phyloP scores from a whole-genome alignment of 2,888 invertebrate species.

The Galerucella pusilla region DNA sequence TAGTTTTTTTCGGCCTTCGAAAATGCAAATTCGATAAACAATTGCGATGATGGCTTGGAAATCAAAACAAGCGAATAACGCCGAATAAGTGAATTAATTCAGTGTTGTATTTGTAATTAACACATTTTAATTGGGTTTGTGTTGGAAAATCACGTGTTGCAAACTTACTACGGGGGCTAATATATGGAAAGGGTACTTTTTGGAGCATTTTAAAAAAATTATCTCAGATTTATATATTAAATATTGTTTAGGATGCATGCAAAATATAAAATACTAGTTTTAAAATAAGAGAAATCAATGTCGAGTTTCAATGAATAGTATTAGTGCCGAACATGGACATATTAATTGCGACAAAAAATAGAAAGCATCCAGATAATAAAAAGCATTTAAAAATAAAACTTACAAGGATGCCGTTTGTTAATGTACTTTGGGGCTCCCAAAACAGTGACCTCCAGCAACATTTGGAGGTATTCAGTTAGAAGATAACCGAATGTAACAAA shows the following conservation, averaged over 20 bases:
- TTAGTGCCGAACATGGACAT: no score
- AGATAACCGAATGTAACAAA: no score
- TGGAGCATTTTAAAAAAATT: not conserved
- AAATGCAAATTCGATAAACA: constrained; percentile 33
- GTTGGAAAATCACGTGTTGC: constrained; percentile 13
- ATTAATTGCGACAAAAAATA: no score
- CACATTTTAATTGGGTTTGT: constrained; percentile 13
- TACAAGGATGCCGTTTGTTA: no score
- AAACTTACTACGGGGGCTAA: not conserved
- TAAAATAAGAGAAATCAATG: no score
- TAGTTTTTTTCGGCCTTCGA: constrained; percentile 35
- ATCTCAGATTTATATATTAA: not conserved
- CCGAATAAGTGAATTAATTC: constrained; percentile 27
- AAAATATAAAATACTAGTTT: no score
- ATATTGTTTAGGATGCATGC: not conserved
- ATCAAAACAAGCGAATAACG: constrained; percentile 29
- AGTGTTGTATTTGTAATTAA: constrained; percentile 20
- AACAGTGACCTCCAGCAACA: no score
- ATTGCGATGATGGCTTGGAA: constrained; percentile 24
- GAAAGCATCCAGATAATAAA: no score
- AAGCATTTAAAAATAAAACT: no score
- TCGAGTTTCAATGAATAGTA: no score
- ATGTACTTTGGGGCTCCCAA: no score
- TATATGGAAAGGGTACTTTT: not conserved
- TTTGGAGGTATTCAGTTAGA: no score